phyloP scores from a whole-genome alignment of 2,888 invertebrate genomes.

The Thysanoteuthis rhombus region DNA sequence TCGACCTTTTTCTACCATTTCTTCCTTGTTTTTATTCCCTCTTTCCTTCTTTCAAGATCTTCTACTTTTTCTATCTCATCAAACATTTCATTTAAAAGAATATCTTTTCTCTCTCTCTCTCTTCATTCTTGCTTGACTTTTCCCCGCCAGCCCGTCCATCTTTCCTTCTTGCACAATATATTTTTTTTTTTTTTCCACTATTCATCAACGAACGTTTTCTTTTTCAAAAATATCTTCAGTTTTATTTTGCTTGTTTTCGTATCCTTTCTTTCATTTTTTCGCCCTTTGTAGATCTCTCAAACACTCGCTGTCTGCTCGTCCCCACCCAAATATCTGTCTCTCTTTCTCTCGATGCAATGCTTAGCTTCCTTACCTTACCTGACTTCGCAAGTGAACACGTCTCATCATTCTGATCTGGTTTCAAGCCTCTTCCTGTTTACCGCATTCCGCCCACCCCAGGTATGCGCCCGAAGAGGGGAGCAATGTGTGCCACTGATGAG shows the following conservation, averaged over 20 bases:
- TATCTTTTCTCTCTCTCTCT: no score
- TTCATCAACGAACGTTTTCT: no score
- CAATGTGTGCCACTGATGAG: background rate
- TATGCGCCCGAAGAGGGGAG: background rate
- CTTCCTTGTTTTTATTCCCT: no score
- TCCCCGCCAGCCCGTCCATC: no score
- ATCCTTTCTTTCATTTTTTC: background rate
- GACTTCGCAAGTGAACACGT: background rate
- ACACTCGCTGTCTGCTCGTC: background rate
- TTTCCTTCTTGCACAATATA: no score
- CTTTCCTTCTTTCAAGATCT: no score
- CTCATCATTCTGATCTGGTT: background rate
- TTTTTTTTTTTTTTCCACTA: no score
- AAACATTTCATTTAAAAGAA: no score
- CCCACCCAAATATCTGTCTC: background rate
- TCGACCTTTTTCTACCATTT: no score
- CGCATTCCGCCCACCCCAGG: background rate
- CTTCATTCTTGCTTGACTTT: no score
- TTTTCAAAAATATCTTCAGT: background rate
- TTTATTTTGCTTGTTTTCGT: background rate
- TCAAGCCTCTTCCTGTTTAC: conserved; percentile 12
- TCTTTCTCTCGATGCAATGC: background rate
- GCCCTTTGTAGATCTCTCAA: background rate
- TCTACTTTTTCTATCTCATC: no score
- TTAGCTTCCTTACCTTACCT: background rate